phyloP scores from a whole-genome alignment of 2,113 vertebrate species.

The Engystomops pustulosus region DNA sequence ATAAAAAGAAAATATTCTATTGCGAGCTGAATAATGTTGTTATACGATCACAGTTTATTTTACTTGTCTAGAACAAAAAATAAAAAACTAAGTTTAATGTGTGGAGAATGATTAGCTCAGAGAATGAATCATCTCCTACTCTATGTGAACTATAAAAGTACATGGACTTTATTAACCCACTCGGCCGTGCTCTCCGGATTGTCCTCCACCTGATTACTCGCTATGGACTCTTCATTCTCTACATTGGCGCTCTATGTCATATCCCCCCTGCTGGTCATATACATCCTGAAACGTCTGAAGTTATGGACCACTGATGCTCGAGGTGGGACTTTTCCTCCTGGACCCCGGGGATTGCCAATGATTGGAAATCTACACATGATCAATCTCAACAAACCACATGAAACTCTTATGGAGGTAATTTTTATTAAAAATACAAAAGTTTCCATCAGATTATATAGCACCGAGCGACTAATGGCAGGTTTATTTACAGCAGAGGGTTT shows the following conservation, averaged over 20 bases:
- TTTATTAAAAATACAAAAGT: background rate
- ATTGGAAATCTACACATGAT: conserved; percentile 63
- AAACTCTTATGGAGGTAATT: conserved; percentile 43
- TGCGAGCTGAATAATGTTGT: too few species aligned
- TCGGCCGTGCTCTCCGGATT: too few species aligned
- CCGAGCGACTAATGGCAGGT: too few species aligned
- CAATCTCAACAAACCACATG: conserved; percentile 33
- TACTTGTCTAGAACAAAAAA: too few species aligned
- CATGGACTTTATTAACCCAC: too few species aligned
- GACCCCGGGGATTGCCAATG: conserved; percentile 56
- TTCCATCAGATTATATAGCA: too few species aligned
- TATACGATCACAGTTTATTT: too few species aligned
- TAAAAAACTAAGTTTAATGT: background rate
- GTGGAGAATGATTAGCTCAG: background rate
- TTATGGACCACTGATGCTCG: background rate
- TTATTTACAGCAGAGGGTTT: too few species aligned
- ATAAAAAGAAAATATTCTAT: too few species aligned
- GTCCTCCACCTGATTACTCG: too few species aligned
- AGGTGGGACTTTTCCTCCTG: conserved; percentile 54
- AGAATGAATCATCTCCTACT: background rate
- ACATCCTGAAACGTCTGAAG: background rate
- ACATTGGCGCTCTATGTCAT: background rate
- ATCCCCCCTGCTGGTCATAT: background rate
- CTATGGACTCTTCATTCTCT: background rate
- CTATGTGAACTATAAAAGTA: background rate